These are phyloP conservation scores for Oxytorus armatus DNA, from an alignment of 2,888 invertebrate species.

Conservation along the genomic window DNA sequence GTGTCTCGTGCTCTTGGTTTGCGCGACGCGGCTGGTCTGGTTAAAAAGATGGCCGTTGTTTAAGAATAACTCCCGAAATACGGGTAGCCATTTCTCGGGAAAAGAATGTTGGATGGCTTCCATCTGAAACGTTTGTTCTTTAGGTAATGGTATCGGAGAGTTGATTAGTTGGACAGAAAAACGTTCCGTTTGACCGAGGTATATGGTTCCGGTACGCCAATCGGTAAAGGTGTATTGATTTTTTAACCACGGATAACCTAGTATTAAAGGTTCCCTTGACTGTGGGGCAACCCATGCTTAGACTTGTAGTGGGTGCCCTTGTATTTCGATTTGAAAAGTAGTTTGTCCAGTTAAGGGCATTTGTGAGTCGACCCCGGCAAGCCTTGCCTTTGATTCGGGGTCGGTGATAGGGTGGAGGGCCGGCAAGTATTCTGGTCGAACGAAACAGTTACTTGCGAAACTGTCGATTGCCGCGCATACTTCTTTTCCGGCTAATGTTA, in stretches of 20 bases:
- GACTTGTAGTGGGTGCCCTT: background rate
- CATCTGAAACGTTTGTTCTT: too few relatives aligned
- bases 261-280: conserved; percentile 28
- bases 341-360: background rate
- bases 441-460: conserved; percentile 12
- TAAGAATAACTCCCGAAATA: background rate
- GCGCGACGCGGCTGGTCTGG: background rate
- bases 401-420: background rate
- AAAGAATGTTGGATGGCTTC: too few relatives aligned
- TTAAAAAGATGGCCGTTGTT: background rate
- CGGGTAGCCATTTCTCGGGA: background rate
- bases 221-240: background rate
- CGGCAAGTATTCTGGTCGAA: background rate
- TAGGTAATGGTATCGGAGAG: too few relatives aligned
- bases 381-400: background rate
- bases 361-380: background rate
- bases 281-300: conserved; percentile 16
- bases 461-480: conserved; percentile 2
- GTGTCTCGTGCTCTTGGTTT: background rate
- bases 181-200: too few relatives aligned
- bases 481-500: background rate
- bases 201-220: too few relatives aligned
- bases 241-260: conserved; percentile 56
- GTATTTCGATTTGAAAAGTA: background rate
- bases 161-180: too few relatives aligned